phyloP scores from a whole-genome alignment of 2,797 vertebrate genomes.

The Psittacula derbiana region DNA sequence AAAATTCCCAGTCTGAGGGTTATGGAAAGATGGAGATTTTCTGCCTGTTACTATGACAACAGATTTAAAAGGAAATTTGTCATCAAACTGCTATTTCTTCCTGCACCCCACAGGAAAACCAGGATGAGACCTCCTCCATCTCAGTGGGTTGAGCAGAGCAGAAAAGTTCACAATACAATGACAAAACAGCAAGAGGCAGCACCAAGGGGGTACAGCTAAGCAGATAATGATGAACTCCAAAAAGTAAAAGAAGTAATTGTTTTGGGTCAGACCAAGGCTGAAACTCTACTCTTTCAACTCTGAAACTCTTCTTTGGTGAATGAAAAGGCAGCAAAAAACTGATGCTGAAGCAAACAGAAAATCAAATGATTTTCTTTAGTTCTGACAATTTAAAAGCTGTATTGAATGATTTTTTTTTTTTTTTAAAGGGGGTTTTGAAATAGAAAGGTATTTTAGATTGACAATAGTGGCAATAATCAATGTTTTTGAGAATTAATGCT shows the following conservation, averaged over 20 bases:
- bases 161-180: conserved; percentile 41
- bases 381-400: not conserved
- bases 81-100: conserved; percentile 31
- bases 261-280: not conserved
- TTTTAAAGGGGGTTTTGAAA: not conserved
- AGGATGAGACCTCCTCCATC: conserved; percentile 16
- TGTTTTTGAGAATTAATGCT: not conserved
- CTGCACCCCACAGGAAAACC: conserved; percentile 33
- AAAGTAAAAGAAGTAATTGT: not conserved
- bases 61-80: conserved; percentile 26
- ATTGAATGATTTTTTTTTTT: not conserved
- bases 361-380: not conserved
- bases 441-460: not conserved
- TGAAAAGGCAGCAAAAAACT: not conserved
- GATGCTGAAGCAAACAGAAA: not conserved
- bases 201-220: not conserved
- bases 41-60: conserved; percentile 48
- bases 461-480: not conserved
- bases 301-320: not conserved
- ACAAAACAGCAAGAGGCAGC: not conserved
- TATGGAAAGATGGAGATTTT: conserved; percentile 18
- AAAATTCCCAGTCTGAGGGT: conserved; percentile 13
- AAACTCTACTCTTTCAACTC: not conserved
- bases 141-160: conserved; percentile 6
- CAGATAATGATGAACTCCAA: not conserved